phyloP scores from a whole-genome alignment of 1,140 invertebrate genomes.

The Drosophila hydei region DNA sequence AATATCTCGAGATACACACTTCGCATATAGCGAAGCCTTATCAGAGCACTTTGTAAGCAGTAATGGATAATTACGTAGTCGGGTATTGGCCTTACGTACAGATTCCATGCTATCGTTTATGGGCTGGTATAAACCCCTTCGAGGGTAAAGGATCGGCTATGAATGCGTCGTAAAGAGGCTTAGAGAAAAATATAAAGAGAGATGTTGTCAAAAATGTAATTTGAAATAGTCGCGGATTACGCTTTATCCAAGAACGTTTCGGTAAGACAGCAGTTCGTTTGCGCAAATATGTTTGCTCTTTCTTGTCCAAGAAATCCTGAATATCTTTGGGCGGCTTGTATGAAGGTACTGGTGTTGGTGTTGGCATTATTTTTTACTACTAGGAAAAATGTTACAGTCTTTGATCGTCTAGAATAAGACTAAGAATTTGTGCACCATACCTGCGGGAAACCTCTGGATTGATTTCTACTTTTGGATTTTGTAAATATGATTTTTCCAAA shows the following conservation, averaged over 20 bases:
- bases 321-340: constrained; percentile 75
- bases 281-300: constrained; percentile 63
- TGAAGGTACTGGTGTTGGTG: constrained; percentile 44
- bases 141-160: constrained; percentile 72
- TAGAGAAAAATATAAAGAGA: constrained; percentile 87
- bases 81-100: constrained; percentile 88
- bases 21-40: constrained; percentile 89
- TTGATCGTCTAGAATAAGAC: no score
- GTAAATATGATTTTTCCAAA: constrained; percentile 84
- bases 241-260: constrained; percentile 83
- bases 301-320: constrained; percentile 61
- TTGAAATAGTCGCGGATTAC: constrained; percentile 86
- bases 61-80: constrained; percentile 90
- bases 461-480: constrained; percentile 10
- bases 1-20: constrained; percentile 89
- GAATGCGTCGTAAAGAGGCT: constrained; percentile 89
- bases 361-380: constrained; percentile 72
- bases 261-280: constrained; percentile 68
- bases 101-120: constrained; percentile 88
- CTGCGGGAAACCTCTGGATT: neutral
- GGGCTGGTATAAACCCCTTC: constrained; percentile 78
- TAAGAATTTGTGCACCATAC: neutral
- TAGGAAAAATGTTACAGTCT: neutral
- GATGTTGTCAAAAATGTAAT: constrained; percentile 83
- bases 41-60: constrained; percentile 89